Conservation (phyloP, 2,797 vertebrate genomes). For the Cyprinodon diabolis region DNA sequence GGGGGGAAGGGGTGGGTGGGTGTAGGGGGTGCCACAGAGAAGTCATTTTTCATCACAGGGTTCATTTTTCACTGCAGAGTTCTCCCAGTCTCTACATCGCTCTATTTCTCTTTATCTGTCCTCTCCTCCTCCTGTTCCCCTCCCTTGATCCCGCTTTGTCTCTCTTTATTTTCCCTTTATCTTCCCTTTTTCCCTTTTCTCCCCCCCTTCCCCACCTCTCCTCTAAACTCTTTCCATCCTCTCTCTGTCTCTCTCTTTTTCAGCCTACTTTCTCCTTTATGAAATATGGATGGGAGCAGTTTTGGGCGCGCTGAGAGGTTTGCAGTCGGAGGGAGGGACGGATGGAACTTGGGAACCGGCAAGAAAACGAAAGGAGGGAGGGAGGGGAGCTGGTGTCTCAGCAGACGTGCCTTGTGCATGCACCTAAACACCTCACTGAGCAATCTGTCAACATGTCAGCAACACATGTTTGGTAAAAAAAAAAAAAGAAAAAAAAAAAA, state of each 20-base stretch:
- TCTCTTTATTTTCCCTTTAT: conserved; percentile 74
- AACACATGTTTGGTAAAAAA: conserved; percentile 99
- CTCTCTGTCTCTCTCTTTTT: conserved; percentile 69
- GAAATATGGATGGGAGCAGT: conserved; percentile 99
- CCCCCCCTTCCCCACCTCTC: conserved; percentile 31
- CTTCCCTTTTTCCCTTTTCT: conserved; percentile 64
- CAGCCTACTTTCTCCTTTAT: conserved; percentile 91
- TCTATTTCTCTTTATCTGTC: conserved; percentile 75
- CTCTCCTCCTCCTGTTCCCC: conserved; percentile 68
- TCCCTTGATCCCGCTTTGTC: conserved; percentile 77
- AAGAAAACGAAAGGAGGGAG: conserved; percentile 27
- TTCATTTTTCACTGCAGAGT: conserved; percentile 90
- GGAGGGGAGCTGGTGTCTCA: conserved; percentile 86
- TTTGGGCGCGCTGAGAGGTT: conserved; percentile 95
- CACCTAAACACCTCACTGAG: conserved; percentile 99
- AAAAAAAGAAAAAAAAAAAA: conserved; percentile 41
- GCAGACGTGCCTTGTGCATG: conserved; percentile 96
- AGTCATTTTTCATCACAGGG: conserved; percentile 90
- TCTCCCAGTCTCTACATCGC: conserved; percentile 74
- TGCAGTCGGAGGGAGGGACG: conserved; percentile 84
- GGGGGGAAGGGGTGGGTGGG: conserved; percentile 30
- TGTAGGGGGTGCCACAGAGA: conserved; percentile 69
- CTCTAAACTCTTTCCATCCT: conserved; percentile 67
- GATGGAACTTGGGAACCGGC: conserved; percentile 69
- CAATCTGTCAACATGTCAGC: conserved; percentile 99